These are phyloP conservation scores for Mystacornis crossleyi DNA, from an alignment of 2,113 vertebrate species.

Conservation along the genomic window DNA sequence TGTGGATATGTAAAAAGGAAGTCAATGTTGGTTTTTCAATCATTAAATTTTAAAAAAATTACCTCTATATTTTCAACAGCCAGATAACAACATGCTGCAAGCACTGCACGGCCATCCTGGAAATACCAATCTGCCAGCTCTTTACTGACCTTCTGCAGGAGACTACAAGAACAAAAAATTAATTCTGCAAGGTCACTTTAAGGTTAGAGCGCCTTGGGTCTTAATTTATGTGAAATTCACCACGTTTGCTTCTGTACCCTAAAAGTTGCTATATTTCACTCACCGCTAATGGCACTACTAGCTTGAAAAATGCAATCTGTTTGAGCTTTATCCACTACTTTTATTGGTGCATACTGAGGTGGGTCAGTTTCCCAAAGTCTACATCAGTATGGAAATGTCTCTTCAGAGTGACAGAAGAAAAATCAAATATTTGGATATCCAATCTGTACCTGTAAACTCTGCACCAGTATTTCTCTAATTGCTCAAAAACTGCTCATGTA, in stretches of 20 bases:
- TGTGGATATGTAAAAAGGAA: background rate
- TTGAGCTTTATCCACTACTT: background rate
- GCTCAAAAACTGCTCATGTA: background rate
- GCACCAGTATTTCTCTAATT: background rate
- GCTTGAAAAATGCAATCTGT: background rate
- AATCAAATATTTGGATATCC: background rate
- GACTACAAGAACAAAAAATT: constrained; percentile 67
- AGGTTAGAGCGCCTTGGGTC: background rate
- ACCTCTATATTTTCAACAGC: constrained; percentile 92
- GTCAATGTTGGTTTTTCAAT: background rate
- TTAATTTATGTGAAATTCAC: background rate
- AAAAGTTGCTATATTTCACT: background rate
- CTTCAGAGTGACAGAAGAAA: background rate
- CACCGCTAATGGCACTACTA: background rate
- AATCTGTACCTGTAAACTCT: background rate
- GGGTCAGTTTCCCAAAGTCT: background rate
- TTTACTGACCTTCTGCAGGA: constrained; percentile 83
- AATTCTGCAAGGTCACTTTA: background rate
- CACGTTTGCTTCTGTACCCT: background rate
- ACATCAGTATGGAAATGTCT: background rate
- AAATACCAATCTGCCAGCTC: constrained; percentile 96
- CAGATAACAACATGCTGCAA: constrained; percentile 93
- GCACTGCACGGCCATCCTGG: constrained; percentile 86
- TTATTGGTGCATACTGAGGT: background rate
- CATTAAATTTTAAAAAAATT: background rate